Conservation (phyloP, 2,888 invertebrate genomes). For the Torymus tubicola region DNA sequence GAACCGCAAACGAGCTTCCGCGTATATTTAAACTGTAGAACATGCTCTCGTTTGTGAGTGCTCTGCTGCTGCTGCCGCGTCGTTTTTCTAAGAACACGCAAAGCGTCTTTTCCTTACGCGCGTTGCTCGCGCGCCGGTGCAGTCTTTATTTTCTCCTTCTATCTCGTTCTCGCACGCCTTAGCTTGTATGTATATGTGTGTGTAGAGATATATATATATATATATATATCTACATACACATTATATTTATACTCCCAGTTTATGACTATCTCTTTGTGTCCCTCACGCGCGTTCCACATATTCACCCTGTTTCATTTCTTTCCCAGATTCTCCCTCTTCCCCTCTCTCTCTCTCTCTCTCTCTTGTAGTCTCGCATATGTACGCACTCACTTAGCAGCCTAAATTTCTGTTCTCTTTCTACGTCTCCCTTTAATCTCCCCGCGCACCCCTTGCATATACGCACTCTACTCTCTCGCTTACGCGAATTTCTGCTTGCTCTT, state of each 20-base stretch:
- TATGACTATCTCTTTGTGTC: slow-evolving; percentile 47
- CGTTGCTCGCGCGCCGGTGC: neutral
- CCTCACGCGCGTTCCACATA: slow-evolving; percentile 40
- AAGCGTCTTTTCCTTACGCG: neutral
- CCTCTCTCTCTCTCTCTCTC: neutral
- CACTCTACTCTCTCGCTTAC: neutral
- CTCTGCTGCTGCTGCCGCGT: neutral
- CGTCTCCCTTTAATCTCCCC: slow-evolving; percentile 9
- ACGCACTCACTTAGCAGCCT: slow-evolving; percentile 2
- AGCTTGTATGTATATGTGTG: neutral
- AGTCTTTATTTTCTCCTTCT: slow-evolving; percentile 8
- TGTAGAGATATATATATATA: neutral
- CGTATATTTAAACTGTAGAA: slow-evolving; percentile 45
- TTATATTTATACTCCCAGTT: slow-evolving; percentile 52
- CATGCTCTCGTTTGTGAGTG: neutral
- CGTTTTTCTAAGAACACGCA: slow-evolving; percentile 49
- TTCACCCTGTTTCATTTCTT: slow-evolving; percentile 36
- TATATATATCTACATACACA: neutral
- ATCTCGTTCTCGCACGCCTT: neutral
- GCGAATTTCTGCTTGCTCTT: slow-evolving; percentile 28
- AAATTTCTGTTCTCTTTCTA: slow-evolving; percentile 6
- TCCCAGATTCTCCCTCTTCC: slow-evolving; percentile 29
- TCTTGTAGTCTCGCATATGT: neutral
- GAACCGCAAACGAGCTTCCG: slow-evolving; percentile 27
- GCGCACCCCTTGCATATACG: neutral